A percentile compares a stretch with the other conserved stretches of the same genome.
These are phyloP conservation scores for Hydra vulgaris DNA, from an alignment of 30 jellyfish, hydroid and myxozoan species.

Conservation along the genomic window DNA sequence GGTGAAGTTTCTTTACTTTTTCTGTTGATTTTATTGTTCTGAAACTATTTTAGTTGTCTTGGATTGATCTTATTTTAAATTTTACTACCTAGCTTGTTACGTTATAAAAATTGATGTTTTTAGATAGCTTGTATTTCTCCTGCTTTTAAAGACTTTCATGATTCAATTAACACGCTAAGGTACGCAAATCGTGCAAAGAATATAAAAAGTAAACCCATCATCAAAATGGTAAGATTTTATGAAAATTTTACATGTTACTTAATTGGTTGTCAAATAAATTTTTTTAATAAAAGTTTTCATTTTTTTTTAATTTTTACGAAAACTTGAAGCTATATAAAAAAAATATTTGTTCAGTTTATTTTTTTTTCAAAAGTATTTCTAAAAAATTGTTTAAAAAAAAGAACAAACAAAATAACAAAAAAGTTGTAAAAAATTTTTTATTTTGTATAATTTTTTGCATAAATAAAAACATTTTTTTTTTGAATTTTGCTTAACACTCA, in stretches of 20 bases:
- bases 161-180: slow-evolving; percentile 79
- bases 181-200: slow-evolving; percentile 97
- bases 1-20: slow-evolving; percentile 30
- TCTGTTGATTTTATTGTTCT: not conserved
- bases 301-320: not conserved
- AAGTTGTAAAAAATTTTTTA: no score
- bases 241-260: no score
- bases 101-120: not conserved
- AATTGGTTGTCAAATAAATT: not conserved
- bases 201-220: slow-evolving; percentile 88
- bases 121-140: slow-evolving; percentile 98
- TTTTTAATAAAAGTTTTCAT: not conserved
- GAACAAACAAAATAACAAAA: no score
- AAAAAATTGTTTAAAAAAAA: no score
- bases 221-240: slow-evolving; percentile 71
- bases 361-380: no score
- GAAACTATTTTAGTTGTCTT: not conserved
- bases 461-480: no score
- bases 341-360: no score
- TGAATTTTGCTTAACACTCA: no score
- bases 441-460: no score
- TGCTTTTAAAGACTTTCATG: slow-evolving; percentile 62
- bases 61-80: no score
- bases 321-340: not conserved
- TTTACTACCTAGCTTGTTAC: not conserved